Percentiles rank a stretch among this genome's conserved stretches.
These are phyloP conservation scores for Noctua fimbriata DNA, from an alignment of 2,888 invertebrate species.

Conservation along the genomic window DNA sequence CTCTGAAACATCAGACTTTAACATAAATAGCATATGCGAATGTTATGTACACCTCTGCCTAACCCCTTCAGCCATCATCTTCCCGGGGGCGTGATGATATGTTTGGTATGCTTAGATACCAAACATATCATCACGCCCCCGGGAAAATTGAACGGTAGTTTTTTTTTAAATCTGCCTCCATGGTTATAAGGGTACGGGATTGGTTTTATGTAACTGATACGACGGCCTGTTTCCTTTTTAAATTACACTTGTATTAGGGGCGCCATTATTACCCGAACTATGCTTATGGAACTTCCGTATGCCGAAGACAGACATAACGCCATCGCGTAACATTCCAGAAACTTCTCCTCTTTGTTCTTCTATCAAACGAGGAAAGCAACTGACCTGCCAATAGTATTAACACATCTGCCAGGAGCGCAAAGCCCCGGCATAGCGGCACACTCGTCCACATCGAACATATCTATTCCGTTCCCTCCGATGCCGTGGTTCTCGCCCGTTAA, in stretches of 20 bases:
- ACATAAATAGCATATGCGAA: background rate
- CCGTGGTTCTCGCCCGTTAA: conserved; percentile 60
- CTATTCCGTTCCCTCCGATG: conserved; percentile 65
- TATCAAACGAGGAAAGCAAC: conserved; percentile 15
- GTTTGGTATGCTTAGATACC: background rate
- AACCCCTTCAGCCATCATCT: background rate
- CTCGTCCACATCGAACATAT: conserved; percentile 93
- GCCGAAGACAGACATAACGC: background rate
- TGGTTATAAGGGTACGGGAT: no score
- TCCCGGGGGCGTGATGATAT: background rate
- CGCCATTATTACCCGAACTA: background rate
- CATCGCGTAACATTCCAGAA: background rate
- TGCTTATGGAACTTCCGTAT: background rate
- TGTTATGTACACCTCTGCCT: background rate
- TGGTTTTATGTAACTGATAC: background rate
- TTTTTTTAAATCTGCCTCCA: background rate
- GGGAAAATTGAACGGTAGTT: background rate
- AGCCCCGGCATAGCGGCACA: conserved; percentile 95
- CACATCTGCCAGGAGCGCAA: conserved; percentile 95
- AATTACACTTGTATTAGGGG: background rate
- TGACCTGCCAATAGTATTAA: conserved; percentile 95
- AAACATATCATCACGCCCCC: no score
- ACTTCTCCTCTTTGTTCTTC: background rate
- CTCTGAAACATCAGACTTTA: background rate
- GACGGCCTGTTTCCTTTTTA: background rate